These are phyloP conservation scores for Tiphia femorata DNA, from an alignment of 2,888 invertebrate species.

Conservation along the genomic window DNA sequence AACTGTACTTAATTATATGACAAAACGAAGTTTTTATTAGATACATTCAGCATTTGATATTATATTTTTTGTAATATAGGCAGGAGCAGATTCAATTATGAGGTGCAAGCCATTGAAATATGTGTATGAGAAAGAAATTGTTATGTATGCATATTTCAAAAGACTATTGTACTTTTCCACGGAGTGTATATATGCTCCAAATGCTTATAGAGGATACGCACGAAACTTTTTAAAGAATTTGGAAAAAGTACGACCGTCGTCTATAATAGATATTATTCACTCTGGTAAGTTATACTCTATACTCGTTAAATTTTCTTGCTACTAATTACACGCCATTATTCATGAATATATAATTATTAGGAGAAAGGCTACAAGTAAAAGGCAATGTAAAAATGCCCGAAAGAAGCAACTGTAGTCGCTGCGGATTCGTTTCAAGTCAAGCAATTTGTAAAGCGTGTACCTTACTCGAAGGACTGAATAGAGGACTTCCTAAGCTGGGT, in stretches of 20 bases:
- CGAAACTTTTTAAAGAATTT: slow-evolving; percentile 92
- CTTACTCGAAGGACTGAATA: slow-evolving; percentile 93
- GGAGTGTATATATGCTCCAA: slow-evolving; percentile 98
- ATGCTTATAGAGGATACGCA: slow-evolving; percentile 96
- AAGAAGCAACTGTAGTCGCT: slow-evolving; percentile 84
- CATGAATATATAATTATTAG: slow-evolving; percentile 67
- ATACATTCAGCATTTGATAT: background rate
- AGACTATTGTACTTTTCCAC: slow-evolving; percentile 98
- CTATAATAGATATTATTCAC: slow-evolving; percentile 94
- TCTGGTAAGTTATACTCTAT: slow-evolving; percentile 76
- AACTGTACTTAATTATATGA: background rate
- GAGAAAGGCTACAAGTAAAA: slow-evolving; percentile 87
- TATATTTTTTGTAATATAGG: slow-evolving; percentile 68
- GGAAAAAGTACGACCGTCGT: slow-evolving; percentile 91
- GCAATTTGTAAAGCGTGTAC: slow-evolving; percentile 97
- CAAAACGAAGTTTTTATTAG: background rate
- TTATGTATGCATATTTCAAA: slow-evolving; percentile 98
- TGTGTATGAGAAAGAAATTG: slow-evolving; percentile 98
- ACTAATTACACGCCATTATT: slow-evolving; percentile 1
- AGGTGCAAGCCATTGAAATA: slow-evolving; percentile 97
- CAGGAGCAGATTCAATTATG: slow-evolving; percentile 85
- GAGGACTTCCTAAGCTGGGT: slow-evolving; percentile 91
- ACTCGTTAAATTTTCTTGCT: background rate
- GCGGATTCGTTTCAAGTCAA: slow-evolving; percentile 94
- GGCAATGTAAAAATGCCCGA: slow-evolving; percentile 86